Base-by-base conservation (phyloP, 2,113 vertebrate genomes). In the Cryptomyrus ogoouensis region DNA sequence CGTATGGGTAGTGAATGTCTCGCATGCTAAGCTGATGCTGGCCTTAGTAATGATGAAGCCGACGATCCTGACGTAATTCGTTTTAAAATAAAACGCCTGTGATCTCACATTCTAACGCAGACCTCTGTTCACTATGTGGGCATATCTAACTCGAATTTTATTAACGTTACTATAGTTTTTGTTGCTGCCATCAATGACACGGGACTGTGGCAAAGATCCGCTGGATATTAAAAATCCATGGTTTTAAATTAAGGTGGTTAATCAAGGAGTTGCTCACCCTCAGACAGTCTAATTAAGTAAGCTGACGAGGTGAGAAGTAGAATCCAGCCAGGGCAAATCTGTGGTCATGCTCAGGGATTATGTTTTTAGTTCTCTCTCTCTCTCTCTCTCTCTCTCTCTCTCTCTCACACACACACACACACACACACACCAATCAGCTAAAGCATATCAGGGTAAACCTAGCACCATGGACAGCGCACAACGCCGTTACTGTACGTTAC, bases 391-490 rank as follows among this genome's bases (percentile, higher is more conserved):
- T 19, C 49, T 35, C 85, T 21, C 35, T 39, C 87, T 52, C 87
- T 52, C 35, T 53, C 56, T 19, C 85, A 39, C 85, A 52, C 50
- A 87, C 85, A 87, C 21, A 58, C 53, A 62, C 9, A 58, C 35
- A 44, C 47, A 62, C 87, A 42, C 21, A 13, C 53, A 62, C 87
- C 10, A n/a, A 24, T 44, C 39, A 56, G 21, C 87, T 80, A 80
- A 84, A 84, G 17, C 42, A 21, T n/a, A 47, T 84, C 44, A 47
- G 50, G 92, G 93, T 93, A 58, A 53, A 90, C 90, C 83, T 92
- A 95, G 96, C 91, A 96, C 94, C 93, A 62, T 92, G 96, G 96
- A 95, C 95, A 97, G 95, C 92, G 95, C 95, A 94, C 62, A 90
- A 90, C 31, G 4, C 15, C 10, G 50, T 53, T 39, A 53, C 10